Conservation (phyloP, 2,113 vertebrate species). For the Lepus europaeus region DNA sequence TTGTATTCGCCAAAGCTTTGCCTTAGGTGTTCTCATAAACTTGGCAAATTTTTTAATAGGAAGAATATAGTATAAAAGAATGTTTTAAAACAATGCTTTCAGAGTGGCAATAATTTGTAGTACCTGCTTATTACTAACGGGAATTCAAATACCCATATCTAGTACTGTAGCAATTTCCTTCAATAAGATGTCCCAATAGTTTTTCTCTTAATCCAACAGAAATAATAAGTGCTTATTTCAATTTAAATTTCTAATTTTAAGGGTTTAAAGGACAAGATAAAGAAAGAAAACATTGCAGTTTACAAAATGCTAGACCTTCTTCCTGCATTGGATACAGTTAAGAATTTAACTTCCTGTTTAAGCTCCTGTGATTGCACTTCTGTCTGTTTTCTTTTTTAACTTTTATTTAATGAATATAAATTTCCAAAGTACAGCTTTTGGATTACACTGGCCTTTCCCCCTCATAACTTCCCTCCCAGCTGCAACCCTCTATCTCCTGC, state of each 20-base stretch:
- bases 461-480: too few species aligned
- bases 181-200: not conserved
- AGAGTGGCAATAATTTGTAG: not conserved
- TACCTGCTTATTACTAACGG: not conserved
- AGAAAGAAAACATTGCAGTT: not conserved
- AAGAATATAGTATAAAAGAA: not conserved
- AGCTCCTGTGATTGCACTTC: not conserved
- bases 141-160: not conserved
- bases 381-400: too few species aligned
- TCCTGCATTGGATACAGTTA: not conserved
- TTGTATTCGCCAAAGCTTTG: slow-evolving; percentile 20
- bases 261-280: not conserved
- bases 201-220: not conserved
- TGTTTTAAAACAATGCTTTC: slow-evolving; percentile 31
- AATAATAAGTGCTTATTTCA: not conserved
- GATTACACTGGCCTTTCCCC: too few species aligned
- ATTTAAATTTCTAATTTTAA: slow-evolving; percentile 22
- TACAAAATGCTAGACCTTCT: not conserved
- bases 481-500: too few species aligned
- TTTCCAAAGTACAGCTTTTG: too few species aligned
- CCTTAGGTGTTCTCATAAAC: slow-evolving; percentile 44
- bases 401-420: too few species aligned
- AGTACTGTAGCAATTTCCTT: not conserved
- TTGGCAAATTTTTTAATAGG: slow-evolving; percentile 43
- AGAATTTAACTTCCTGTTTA: not conserved